Evolutionary conservation across 2,888 invertebrate species (phyloP).

Genomic region (Orthonevra nobilis): DNA sequence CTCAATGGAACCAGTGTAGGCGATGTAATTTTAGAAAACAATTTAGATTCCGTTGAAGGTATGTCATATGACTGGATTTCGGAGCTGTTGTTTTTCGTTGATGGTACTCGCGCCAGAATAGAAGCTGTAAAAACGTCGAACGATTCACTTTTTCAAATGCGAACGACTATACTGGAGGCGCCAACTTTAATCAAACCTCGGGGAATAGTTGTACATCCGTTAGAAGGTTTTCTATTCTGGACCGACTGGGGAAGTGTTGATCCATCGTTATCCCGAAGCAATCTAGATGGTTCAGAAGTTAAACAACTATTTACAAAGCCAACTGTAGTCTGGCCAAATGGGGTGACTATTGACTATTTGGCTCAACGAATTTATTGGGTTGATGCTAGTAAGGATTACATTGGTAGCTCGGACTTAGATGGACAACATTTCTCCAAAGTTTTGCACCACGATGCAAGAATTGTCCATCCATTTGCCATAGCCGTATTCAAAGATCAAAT

Average conservation of each 20-base stretch:
- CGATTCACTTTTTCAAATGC: constrained; percentile 83
- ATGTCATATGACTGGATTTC: constrained; percentile 95
- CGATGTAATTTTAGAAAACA: constrained; percentile 87
- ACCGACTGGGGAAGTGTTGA: constrained; percentile 92
- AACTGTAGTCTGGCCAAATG: constrained; percentile 91
- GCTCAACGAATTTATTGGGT: constrained; percentile 92
- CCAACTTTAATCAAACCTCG: constrained; percentile 86
- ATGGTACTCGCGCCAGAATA: constrained; percentile 88
- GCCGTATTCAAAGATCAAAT: constrained; percentile 91
- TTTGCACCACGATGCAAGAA: constrained; percentile 83
- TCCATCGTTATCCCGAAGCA: constrained; percentile 89
- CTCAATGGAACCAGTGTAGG: constrained; percentile 85
- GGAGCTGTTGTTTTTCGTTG: constrained; percentile 92
- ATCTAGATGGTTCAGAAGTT: constrained; percentile 88
- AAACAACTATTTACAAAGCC: constrained; percentile 84
- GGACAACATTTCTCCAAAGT: constrained; percentile 86
- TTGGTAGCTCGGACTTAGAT: constrained; percentile 88
- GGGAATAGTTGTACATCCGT: constrained; percentile 91
- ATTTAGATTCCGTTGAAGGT: constrained; percentile 91
- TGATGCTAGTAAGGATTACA: constrained; percentile 90
- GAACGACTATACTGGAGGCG: constrained; percentile 87
- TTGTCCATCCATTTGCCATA: constrained; percentile 92
- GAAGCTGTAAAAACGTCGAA: constrained; percentile 86
- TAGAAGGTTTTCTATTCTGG: constrained; percentile 90
- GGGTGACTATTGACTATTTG: constrained; percentile 91